Base-by-base conservation (phyloP, 2,113 vertebrate species). In the Myodes glareolus region DNA sequence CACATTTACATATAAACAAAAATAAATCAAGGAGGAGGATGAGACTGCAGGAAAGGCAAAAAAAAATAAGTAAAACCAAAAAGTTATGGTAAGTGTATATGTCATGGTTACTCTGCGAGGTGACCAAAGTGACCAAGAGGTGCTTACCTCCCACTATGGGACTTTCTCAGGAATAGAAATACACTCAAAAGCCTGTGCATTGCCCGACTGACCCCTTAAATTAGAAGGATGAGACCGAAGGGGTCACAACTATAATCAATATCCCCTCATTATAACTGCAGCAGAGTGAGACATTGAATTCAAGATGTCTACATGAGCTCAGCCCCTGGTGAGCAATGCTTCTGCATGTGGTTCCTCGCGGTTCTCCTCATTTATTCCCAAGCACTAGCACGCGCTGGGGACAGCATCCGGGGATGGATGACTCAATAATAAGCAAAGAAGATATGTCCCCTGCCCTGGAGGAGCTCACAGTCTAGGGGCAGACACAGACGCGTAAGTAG, bases 391-490 rank as follows among this genome's bases (percentile, higher is more conserved):
- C 2, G 17, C 55, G 31, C 42, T 39, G 2, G 50, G 45, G 80
- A n/a, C 39, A 12, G 47, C n/a, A n/a, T 61, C 10, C 14, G 33
- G 13, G 39, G 4, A 77, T 47, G 19, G 19, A 8, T 36, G 11
- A 6, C 39, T 25, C 2, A 2, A 16, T 31, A 52, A 75, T 23
- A 90, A 91, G n/a, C 45, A 39, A 58, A 31, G 61, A 11, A 89
- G 52, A 21, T 16, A 12, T n/a, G n/a, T 67, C 4, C 75, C 70
- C 77, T 55, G 36, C 65, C 63, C 39, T 50, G 47, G n/a, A 95
- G 75, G 68, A 95, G n/a, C 50, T 89, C 77, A n/a, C 6, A 75
- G 50, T 86, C 96, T 90, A 52, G 58, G 50, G 58, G 90, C 1
- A 76, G 21, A 81, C 45, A 19, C 2, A 27, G 92, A 68, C 25